Base-by-base conservation (phyloP, 2,113 vertebrate species). In the Plecotus auritus region DNA sequence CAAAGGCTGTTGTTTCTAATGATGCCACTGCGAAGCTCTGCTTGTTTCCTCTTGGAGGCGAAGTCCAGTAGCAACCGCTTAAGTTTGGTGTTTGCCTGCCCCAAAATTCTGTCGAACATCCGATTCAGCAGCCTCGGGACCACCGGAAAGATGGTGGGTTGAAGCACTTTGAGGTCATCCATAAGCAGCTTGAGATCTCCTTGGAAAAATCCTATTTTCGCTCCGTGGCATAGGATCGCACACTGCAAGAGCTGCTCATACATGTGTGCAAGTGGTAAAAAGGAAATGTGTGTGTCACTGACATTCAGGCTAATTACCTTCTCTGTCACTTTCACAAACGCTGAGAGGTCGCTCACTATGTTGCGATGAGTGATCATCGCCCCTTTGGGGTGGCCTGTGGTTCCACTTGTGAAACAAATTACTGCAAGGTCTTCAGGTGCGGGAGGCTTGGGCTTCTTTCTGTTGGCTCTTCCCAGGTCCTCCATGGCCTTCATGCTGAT, bases 401-500 rank as follows among this genome's bases (percentile, higher is more conserved):
- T 99, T 97, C 99, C 99, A 97, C 99, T 99, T 98, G 99, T 99
- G 98, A 99, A 99, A 98, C 99, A 99, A 97, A 99, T 98, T 93
- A 99, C 96, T 88, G 99, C 99, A 97, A 99, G 98, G 97, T 99
- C 99, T 98, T 99, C 98, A 92, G 99, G 99, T 94, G 98, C 98
- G 96, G 99, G 99, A 94, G 99, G 99, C 99, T 99, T 90, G 69
- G 99, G 99, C 76, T 98, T 98, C 94, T 94, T 98, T 90, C 97
- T 98, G 96, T 99, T 98, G 45, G 95, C 96, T 98, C 98, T 98
- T 90, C 99, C 99, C 17, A 99, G 84, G 32, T 98, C 99, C 99
- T 99, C 99, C 74, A 99, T 45, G 14, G 99, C 98, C 95, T 96
- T 99, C 95, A 99, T 92, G 93, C 98, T 99, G 91, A 99, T 86